Conservation (phyloP, 2,113 vertebrate species). For the Caretta caretta region DNA sequence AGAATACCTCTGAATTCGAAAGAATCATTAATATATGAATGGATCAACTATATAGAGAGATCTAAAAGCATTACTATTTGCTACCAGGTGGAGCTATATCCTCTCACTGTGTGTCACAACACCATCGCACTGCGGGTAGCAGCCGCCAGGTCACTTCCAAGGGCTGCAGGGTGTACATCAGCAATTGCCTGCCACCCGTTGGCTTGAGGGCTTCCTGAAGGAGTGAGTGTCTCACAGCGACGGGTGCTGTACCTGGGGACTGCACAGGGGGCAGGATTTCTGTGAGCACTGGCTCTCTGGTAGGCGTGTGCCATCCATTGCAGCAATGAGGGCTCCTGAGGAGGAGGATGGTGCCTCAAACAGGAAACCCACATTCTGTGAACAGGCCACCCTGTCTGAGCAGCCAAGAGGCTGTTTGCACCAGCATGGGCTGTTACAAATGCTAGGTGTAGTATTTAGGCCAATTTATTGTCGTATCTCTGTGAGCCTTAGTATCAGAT, state of each 20-base stretch:
- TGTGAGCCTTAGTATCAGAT: background rate
- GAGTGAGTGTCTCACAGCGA: background rate
- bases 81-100: too few relatives aligned
- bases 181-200: background rate
- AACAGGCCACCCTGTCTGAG: background rate
- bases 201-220: background rate
- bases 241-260: fast-evolving
- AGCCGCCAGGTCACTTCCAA: too few relatives aligned
- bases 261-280: background rate
- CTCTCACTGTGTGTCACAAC: too few relatives aligned
- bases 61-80: too few relatives aligned
- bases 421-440: background rate
- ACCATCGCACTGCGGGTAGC: too few relatives aligned
- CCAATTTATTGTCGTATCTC: background rate
- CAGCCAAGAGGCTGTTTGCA: background rate
- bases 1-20: too few relatives aligned
- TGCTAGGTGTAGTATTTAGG: fast-evolving
- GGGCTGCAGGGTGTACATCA: too few relatives aligned
- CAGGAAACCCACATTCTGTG: too few relatives aligned
- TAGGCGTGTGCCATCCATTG: too few relatives aligned
- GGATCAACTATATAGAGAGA: too few relatives aligned
- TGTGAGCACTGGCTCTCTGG: fast-evolving
- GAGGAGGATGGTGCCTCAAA: background rate
- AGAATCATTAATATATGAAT: too few relatives aligned
- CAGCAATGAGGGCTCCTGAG: background rate